A percentile compares a stretch with the other conserved stretches of the same genome.
Conservation (phyloP, 2,797 vertebrate genomes). For the Geotria australis region DNA sequence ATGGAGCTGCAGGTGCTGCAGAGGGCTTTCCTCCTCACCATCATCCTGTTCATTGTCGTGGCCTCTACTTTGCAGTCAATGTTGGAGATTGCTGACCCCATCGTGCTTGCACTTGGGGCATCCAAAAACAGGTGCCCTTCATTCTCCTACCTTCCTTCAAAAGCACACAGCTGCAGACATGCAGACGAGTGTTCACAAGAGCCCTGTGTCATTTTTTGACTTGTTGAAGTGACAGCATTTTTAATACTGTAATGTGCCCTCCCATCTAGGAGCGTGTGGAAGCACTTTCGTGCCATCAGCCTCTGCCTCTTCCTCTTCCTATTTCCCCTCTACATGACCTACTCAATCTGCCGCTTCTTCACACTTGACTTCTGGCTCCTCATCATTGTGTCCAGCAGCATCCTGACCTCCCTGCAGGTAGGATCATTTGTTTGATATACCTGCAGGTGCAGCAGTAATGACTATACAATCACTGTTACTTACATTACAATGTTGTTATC, state of each 20-base stretch:
- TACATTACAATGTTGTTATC: too few species aligned
- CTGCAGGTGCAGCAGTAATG: too few species aligned
- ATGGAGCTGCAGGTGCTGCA: conserved; percentile 37
- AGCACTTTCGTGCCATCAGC: conserved; percentile 35
- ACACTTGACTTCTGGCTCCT: conserved; percentile 66
- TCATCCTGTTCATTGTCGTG: conserved; percentile 60
- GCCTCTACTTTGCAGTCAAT: conserved; percentile 54
- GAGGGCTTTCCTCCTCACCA: conserved; percentile 53
- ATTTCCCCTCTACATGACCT: conserved; percentile 45
- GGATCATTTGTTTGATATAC: background rate
- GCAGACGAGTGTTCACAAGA: too few species aligned
- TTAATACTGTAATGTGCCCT: background rate
- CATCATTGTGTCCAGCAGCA: conserved; percentile 47
- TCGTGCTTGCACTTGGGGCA: conserved; percentile 37
- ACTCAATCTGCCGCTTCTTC: conserved; percentile 42
- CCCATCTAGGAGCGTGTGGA: conserved; percentile 26
- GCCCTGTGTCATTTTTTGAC: too few species aligned
- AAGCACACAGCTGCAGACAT: too few species aligned
- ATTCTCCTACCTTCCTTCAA: background rate
- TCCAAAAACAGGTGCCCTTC: conserved; percentile 28
- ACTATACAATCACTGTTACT: too few species aligned
- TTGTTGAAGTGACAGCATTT: too few species aligned
- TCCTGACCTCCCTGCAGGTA: conserved; percentile 54
- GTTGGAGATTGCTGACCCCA: conserved; percentile 45
- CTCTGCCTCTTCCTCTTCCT: conserved; percentile 41